Evolutionary conservation across 2,888 invertebrate genomes (phyloP), one percentile per base, ranked within the genome.

Genomic region (Mellilla xanthometata): DNA sequence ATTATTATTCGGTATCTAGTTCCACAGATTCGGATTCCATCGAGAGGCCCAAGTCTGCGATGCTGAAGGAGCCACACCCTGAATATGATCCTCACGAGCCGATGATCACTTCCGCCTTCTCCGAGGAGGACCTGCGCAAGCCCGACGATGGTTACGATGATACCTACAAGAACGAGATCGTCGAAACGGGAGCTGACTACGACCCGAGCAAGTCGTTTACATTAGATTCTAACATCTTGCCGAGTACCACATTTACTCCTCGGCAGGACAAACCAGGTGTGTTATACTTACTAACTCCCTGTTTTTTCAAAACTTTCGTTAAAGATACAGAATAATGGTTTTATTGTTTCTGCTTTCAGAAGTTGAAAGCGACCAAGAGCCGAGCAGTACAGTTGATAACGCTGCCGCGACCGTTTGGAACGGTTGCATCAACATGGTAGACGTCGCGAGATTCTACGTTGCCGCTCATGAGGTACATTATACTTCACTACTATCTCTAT

Each of bases 391-490:
- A 3, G 95, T 95, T 2, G 88, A 90, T 4, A 75, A 76, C 45
- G 72, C 89, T 0, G 74, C 82, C 0, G 85, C 89, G 0, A 90
- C 91, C 0, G 90, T 94, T 19, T 97, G 96, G 96, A 94, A 93
- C 48, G 98, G 98, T 1, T 94, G 93, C 54, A 93, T 98, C 4
- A 95, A 94, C 65, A 97, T 97, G 96, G 94, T 95, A 3, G 98
- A 98, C 68, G 96, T 97, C 0, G 95, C 97, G 0, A 94, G 96
- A 60, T 97, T 97, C 68, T 93, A 95, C 59, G 95, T 96, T 5
- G 93, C 94, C 7, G 94, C 96, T 2, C 94, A 95, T 69, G 93
- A 95, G 72, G 95, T 97, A 29, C 9, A 9, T 7, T n/a, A n/a
- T 8, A 24, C 8, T 24, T 24, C 6, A 19, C 3, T 19, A 19